Evolutionary conservation across 2,113 vertebrate species (phyloP).

Genomic region (Dipodomys ordii): DNA sequence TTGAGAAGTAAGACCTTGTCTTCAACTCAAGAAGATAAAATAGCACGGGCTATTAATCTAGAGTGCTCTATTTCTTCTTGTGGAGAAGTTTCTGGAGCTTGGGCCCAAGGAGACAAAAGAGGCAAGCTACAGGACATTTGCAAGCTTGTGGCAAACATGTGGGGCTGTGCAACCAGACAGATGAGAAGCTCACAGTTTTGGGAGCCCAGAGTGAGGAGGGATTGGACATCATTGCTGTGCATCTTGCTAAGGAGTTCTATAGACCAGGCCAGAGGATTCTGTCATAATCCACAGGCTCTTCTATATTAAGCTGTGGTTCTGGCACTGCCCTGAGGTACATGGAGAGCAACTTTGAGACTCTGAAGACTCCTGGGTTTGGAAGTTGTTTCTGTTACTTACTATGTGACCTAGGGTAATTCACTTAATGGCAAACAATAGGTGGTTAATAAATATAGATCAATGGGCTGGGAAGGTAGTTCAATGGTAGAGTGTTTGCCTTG

Average conservation of each 20-base stretch:
- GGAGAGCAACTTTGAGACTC: not conserved
- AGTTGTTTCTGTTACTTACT: not conserved
- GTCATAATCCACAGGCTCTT: slow-evolving; percentile 31
- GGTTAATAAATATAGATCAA: not conserved
- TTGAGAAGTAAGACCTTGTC: not conserved
- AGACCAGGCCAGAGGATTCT: slow-evolving; percentile 51
- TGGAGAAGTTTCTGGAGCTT: not conserved
- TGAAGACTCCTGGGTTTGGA: not conserved
- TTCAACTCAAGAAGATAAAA: not conserved
- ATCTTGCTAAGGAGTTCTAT: slow-evolving; percentile 7
- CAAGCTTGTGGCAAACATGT: not conserved
- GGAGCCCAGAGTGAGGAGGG: not conserved
- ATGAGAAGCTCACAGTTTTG: not conserved
- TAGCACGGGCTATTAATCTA: not conserved
- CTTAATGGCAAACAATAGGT: not conserved
- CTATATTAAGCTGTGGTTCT: not conserved
- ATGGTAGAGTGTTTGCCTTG: no score
- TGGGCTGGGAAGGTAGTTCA: no score
- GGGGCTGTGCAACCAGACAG: not conserved
- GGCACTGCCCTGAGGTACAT: fast-evolving
- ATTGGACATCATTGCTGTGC: not conserved
- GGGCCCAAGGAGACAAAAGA: not conserved
- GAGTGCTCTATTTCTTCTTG: not conserved
- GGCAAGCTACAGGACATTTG: not conserved
- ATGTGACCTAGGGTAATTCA: not conserved